Evolutionary conservation across 2,113 vertebrate species (phyloP), one percentile per base, ranked within the genome.

Genomic region (Hippocampus abdominalis): DNA sequence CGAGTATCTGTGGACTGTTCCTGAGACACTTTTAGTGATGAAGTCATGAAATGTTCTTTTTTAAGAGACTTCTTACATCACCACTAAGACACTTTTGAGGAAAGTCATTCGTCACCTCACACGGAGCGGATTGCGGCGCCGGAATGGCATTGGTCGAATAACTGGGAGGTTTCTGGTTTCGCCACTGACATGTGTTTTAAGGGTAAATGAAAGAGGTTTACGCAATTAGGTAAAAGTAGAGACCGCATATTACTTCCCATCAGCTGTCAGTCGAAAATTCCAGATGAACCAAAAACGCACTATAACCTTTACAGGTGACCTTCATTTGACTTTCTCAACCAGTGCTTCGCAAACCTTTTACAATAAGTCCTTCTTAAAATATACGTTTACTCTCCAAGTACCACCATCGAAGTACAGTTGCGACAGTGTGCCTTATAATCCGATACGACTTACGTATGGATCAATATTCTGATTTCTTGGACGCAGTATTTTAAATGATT

Each of bases 1-100:
- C 85, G 79, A 79, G 74, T 66, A 51, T 83, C 80, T 51, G 63
- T 71, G 82, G 76, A 75, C 74, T 72, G 62, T 21, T 66, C 76
- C 46, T 54, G 69, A 69, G 78, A 77, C 81, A 87, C 84, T 88
- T 81, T 84, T 78, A 86, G 77, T 84, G 71, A 72, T 73, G 69
- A 71, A 71, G 84, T 70, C 63, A 12, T 9, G 4, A 74, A 84
- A 59, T 75, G 70, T 77, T 69, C 74, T 69, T 44, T 44, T 75
- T 72, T 80, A 75, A 75, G 85, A 73, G 86, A 69, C 62, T 70
- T 71, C 64, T 65, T 71, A 62, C 76, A 64, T 71, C 57, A 70
- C 64, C 64, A 62, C 72, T 39, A 40, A 70, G 59, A 64, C 70
- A 78, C 32, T 23, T 46, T 48, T 78, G 59, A 65, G 51, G 0